Percentiles rank a stretch among this genome's conserved stretches.
These are phyloP conservation scores for Acanthornis magna DNA, from an alignment of 2,797 vertebrate species.

Conservation along the genomic window DNA sequence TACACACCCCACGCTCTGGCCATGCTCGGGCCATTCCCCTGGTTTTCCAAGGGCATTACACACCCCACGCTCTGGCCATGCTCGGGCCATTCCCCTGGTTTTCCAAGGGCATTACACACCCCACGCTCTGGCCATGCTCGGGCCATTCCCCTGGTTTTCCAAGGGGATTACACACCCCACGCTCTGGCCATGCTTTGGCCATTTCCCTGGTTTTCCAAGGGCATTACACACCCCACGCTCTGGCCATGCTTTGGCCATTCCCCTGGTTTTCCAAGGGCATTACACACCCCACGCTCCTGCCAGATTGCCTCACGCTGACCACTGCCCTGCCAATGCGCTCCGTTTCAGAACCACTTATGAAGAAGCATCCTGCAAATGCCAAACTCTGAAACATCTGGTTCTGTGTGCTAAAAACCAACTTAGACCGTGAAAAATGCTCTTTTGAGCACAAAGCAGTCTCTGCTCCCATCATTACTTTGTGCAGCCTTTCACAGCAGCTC, in stretches of 20 bases:
- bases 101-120: not conserved
- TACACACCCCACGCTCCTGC: not conserved
- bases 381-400: not conserved
- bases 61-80: not conserved
- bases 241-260: not conserved
- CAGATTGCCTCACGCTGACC: rapidly evolving
- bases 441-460: not conserved
- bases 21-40: no score
- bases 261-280: not conserved
- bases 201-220: no score
- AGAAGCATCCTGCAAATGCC: not conserved
- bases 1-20: not conserved
- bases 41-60: not conserved
- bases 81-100: not conserved
- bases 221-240: no score
- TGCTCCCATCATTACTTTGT: not conserved
- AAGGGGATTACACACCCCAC: not conserved
- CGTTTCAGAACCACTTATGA: not conserved
- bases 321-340: rapidly evolving
- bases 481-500: not conserved
- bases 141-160: not conserved
- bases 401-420: not conserved
- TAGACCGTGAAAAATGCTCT: not conserved
- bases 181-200: not conserved
- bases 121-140: not conserved